phyloP scores from a whole-genome alignment of 2,797 vertebrate species.

The Mycteria americana region DNA sequence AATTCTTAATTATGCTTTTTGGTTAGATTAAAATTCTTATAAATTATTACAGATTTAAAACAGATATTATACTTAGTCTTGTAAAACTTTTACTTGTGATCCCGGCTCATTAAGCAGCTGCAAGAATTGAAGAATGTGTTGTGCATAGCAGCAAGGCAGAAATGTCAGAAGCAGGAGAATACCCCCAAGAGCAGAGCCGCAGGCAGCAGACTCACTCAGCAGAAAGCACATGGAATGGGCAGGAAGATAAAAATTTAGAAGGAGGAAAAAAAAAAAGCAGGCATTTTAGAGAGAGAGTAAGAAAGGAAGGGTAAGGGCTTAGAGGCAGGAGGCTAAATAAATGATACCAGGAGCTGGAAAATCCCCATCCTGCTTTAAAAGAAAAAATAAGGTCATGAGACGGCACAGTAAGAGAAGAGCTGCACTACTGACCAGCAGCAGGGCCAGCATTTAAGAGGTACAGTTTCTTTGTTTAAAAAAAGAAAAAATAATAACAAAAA shows the following conservation, averaged over 20 bases:
- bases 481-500: not conserved
- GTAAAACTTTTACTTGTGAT: not conserved
- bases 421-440: not conserved
- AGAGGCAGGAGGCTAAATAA: conserved; percentile 17
- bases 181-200: not conserved
- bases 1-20: not conserved
- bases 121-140: not conserved
- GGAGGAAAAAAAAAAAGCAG: not conserved
- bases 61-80: not conserved
- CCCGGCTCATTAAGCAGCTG: not conserved
- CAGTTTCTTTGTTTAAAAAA: not conserved
- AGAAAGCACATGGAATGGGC: not conserved
- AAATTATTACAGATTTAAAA: not conserved
- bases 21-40: not conserved
- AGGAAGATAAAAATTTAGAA: not conserved
- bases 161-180: conserved; percentile 9
- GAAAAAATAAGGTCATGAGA: not conserved
- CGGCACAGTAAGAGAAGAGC: not conserved
- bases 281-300: not conserved
- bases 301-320: not conserved
- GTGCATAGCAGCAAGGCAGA: not conserved
- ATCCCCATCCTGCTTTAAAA: not conserved
- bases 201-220: not conserved
- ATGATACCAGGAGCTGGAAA: conserved; percentile 19
- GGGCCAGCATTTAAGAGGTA: not conserved